Evolutionary conservation across 2,113 vertebrate genomes (phyloP).

Genomic region (Picathartes gymnocephalus): DNA sequence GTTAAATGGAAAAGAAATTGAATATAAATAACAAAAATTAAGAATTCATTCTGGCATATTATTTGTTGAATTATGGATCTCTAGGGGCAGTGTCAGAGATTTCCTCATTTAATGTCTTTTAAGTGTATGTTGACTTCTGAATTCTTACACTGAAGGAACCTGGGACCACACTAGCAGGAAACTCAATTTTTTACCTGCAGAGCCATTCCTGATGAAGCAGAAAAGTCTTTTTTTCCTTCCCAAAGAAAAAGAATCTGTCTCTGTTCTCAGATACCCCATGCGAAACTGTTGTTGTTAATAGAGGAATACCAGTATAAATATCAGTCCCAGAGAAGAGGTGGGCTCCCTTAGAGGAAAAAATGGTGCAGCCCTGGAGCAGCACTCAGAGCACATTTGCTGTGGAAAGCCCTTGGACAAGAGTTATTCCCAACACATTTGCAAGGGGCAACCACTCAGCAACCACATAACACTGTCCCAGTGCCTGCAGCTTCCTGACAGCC

Average conservation of each 20-base stretch:
- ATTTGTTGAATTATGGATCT: background rate
- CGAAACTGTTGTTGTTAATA: background rate
- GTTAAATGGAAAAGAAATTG: background rate
- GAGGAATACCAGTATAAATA: background rate
- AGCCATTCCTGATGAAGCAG: background rate
- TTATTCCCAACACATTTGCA: background rate
- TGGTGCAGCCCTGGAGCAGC: background rate
- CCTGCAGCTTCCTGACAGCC: background rate
- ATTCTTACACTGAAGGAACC: background rate
- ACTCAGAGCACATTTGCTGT: background rate
- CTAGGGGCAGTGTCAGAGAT: background rate
- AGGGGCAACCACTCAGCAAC: background rate
- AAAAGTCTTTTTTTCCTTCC: background rate
- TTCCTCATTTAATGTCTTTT: background rate
- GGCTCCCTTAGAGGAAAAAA: background rate
- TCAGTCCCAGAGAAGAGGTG: background rate
- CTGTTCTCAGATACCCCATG: background rate
- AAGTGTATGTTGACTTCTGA: background rate
- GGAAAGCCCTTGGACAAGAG: background rate
- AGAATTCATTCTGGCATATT: background rate
- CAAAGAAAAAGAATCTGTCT: background rate
- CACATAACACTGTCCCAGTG: background rate
- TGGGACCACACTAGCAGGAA: background rate
- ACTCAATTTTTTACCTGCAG: background rate
- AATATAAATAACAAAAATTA: background rate